Evolutionary conservation across 2,797 vertebrate genomes (phyloP), one percentile per base, ranked within the genome.

Genomic region (Onychomys leucogaster): DNA sequence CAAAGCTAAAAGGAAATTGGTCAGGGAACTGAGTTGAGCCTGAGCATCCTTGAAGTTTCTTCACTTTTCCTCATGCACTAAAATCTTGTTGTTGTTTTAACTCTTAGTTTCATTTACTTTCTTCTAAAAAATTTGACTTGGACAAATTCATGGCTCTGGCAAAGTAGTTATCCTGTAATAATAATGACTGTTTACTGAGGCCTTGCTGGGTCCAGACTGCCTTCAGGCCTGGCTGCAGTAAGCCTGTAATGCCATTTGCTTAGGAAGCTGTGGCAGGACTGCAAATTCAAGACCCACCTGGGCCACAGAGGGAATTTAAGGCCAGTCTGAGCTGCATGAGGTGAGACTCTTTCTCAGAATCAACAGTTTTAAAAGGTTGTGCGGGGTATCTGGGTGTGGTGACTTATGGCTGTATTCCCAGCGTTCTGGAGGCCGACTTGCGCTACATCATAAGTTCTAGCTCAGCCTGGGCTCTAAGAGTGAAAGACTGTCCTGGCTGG

Each of bases 41-140:
- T 92, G 86, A 80, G 63, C 32, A 57, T 83, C 34, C 37, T 94
- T 88, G 5, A 86, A 52, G n/a, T 93, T 69, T 90, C 52, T 90
- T 90, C 89, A 34, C 55, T 92, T 89, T 90, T 85, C 37, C 69
- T 93, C n/a, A 16, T 92, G 16, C 13, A 78, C 6, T 91, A 75
- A 93, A 92, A 77, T 37, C 27, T 94, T 91, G 80, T 73, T 49
- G 91, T 87, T 41, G 37, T 73, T 19, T 19, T 9, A 6, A 27
- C 16, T 46, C 88, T 87, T 84, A 77, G 59, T 88, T 67, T 95
- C 65, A 71, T 76, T 82, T 93, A 12, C 94, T 95, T 94, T 89
- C 83, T 91, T 91, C 49, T 95, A 82, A 91, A 85, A 76, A 11
- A 43, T 34, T n/a, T 77, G 73, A 11, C 27, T 94, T 76, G 59